phyloP scores from a whole-genome alignment of 2,797 vertebrate species.

The Acestrorhynchus altus region DNA sequence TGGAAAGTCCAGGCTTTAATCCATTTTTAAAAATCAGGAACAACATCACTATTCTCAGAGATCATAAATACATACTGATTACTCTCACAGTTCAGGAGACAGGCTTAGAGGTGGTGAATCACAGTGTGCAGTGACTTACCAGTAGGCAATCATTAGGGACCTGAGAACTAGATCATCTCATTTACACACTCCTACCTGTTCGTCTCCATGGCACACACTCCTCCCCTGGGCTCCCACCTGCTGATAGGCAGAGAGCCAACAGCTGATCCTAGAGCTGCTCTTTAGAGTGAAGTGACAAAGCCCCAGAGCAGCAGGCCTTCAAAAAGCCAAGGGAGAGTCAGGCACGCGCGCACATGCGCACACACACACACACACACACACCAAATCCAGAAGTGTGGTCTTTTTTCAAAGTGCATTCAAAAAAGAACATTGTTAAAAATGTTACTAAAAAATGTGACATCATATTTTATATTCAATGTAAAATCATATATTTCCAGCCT shows the following conservation, averaged over 20 bases:
- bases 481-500: too few relatives aligned
- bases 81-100: background rate
- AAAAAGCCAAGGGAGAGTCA: slow-evolving; percentile 1
- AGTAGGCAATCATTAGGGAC: slow-evolving; percentile 1
- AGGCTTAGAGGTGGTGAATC: background rate
- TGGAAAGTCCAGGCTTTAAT: too few relatives aligned
- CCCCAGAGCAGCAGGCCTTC: background rate
- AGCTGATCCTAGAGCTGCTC: slow-evolving; percentile 17
- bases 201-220: slow-evolving; percentile 62
- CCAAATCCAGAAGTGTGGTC: background rate
- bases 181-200: slow-evolving; percentile 54
- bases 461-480: too few relatives aligned
- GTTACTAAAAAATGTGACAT: too few relatives aligned
- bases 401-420: too few relatives aligned
- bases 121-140: background rate
- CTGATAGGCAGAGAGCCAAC: background rate
- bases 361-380: background rate
- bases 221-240: slow-evolving; percentile 74
- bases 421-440: too few relatives aligned
- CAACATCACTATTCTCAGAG: too few relatives aligned
- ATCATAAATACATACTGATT: too few relatives aligned
- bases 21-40: too few relatives aligned
- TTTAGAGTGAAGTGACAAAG: background rate
- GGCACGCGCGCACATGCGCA: background rate
- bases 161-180: background rate